A percentile compares a stretch with the other conserved stretches of the same genome.
Evolutionary conservation across 2,888 invertebrate species (phyloP).

Genomic region (Balanococcus diminutus): DNA sequence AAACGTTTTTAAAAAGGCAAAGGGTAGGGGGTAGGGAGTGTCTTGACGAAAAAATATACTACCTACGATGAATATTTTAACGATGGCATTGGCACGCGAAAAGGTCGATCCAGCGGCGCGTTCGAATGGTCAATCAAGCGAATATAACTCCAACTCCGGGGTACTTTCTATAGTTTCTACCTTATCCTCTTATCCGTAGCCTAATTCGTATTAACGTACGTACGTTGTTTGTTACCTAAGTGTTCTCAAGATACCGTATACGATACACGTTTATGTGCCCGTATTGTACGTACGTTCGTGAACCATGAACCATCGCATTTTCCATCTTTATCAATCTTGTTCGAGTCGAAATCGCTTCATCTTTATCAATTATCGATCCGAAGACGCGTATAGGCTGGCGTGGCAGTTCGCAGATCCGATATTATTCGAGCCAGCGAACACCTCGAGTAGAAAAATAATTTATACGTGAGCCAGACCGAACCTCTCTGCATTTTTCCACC

Average conservation of each 20-base stretch:
- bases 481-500: neutral
- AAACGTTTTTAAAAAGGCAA: neutral
- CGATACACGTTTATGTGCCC: neutral
- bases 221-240: neutral
- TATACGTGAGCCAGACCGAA: neutral
- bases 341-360: neutral
- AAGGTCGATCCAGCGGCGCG: neutral
- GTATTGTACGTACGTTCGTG: neutral
- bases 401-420: neutral
- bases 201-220: neutral
- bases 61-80: neutral
- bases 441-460: too few relatives aligned
- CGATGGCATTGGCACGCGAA: neutral
- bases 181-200: neutral
- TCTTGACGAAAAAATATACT: neutral
- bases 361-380: neutral
- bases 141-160: neutral
- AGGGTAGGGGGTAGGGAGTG: neutral
- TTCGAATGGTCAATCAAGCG: conserved; percentile 11
- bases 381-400: neutral
- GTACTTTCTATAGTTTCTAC: neutral
- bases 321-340: neutral
- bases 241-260: neutral
- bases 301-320: neutral
- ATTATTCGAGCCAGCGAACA: neutral